Percentiles rank a stretch among this genome's conserved stretches.
phyloP scores from a whole-genome alignment of 1,140 invertebrate genomes.

The Xylocopa sonorina region DNA sequence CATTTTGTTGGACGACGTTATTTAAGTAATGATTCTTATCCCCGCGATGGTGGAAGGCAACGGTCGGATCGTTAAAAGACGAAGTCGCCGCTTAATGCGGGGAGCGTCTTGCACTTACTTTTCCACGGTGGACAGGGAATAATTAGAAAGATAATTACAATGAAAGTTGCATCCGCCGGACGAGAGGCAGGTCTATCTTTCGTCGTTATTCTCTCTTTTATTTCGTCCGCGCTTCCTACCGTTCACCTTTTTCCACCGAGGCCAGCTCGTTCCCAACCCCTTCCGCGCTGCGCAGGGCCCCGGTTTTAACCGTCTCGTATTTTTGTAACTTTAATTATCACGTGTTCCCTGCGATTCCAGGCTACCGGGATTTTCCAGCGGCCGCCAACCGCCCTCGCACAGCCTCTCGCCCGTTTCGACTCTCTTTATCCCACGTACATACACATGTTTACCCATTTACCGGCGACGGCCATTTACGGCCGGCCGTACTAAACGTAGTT shows the following conservation, averaged over 20 bases:
- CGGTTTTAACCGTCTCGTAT: conserved; percentile 44
- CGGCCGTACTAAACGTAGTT: conserved; percentile 66
- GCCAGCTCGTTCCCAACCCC: not conserved
- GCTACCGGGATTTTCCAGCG: conserved; percentile 62
- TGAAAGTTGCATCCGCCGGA: conserved; percentile 40
- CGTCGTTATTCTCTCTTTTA: not conserved
- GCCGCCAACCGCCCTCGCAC: not conserved
- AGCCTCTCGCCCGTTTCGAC: not conserved
- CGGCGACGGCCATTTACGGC: conserved; percentile 61
- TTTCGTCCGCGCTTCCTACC: not conserved
- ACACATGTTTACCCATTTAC: conserved; percentile 52
- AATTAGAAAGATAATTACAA: conserved; percentile 64
- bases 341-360: conserved; percentile 60
- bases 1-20: too few relatives aligned
- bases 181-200: conserved; percentile 24
- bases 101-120: conserved; percentile 12
- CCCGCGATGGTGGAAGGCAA: not conserved
- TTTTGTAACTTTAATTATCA: conserved; percentile 70
- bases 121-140: conserved; percentile 34
- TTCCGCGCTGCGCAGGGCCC: not conserved
- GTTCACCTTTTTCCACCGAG: not conserved
- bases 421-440: not conserved
- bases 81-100: conserved; percentile 10
- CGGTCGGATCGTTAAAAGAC: conserved; percentile 19
- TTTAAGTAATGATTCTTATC: too few relatives aligned